phyloP scores from a whole-genome alignment of 1,140 invertebrate genomes.

The Drosophila azteca region DNA sequence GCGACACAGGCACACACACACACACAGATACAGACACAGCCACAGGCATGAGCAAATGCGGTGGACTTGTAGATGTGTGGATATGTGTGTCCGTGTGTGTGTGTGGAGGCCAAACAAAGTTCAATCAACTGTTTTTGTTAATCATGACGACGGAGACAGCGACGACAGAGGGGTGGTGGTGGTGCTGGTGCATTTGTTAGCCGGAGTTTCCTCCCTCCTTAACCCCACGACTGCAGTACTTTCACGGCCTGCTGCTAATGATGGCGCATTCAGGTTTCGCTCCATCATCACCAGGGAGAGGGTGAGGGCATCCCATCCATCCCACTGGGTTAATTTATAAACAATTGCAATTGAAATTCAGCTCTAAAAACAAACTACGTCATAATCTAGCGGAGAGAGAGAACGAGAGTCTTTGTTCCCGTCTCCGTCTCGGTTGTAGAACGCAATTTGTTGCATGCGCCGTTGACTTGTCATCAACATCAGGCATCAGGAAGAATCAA shows the following conservation, averaged over 20 bases:
- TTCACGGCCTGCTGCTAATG: conserved; percentile 18
- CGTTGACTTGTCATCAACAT: conserved; percentile 28
- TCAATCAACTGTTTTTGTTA: conserved; percentile 64
- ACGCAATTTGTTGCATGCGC: conserved; percentile 58
- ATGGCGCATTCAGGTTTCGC: conserved; percentile 24
- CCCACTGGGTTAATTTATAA: conserved; percentile 40
- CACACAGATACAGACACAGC: conserved; percentile 5
- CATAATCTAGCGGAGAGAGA: conserved; percentile 12
- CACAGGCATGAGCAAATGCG: conserved; percentile 18
- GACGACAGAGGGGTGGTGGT: conserved; percentile 3
- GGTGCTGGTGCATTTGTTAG: conserved; percentile 16
- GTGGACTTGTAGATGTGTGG: conserved; percentile 12
- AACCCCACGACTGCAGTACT: conserved; percentile 10
- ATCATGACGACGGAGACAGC: conserved; percentile 35
- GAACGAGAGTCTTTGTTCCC: conserved; percentile 11
- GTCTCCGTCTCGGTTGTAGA: conserved; percentile 23
- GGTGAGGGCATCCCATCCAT: not conserved
- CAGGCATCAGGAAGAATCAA: conserved; percentile 29
- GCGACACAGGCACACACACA: conserved; percentile 1
- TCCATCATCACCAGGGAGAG: not conserved
- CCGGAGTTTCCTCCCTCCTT: conserved; percentile 13
- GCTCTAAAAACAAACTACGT: conserved; percentile 42
- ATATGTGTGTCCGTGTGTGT: not conserved
- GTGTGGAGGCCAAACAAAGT: conserved; percentile 58
- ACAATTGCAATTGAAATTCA: conserved; percentile 38